Base-by-base conservation (phyloP, 2,797 vertebrate genomes). In the Danio tinwini region DNA sequence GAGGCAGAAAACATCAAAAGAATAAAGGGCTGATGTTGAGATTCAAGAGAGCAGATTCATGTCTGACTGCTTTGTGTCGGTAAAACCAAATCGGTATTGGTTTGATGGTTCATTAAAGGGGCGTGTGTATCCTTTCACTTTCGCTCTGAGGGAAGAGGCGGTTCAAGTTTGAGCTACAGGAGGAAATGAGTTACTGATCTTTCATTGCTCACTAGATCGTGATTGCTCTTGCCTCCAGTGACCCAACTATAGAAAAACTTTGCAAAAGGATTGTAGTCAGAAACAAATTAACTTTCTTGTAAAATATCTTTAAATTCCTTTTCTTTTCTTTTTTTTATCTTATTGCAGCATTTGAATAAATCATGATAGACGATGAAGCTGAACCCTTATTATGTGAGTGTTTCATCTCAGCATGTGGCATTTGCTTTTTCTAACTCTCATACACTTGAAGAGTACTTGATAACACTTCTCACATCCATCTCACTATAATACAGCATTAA, bases 341-440 rank as follows among this genome's bases (percentile, higher is more conserved):
- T 61, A 58, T 72, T 73, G 78, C 29, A 75, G 42, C 52, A 58
- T 85, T 78, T 86, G 17, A 86, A 87, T 88, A 82, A 84, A 85
- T 78, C 78, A 84, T 75, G 72, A 83, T 47, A 73, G 78, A 75
- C 13, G 75, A 68, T 59, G 45, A 70, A 84, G 73, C 71, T 76
- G 64, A 87, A 78, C 70, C 82, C 67, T 62, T 84, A 85, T 83
- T 83, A 82, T 78, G 58, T 49, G 68, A 82, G 63, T 44, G 74
- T 84, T 85, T 86, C 74, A 86, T 88, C 84, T 84, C 79, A 74
- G 84, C 68, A 78, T 82, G 87, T 56, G 74, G 78, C 70, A 47
- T 49, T 73, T 84, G 74, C 68, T 56, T 75, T 62, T 59, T 65
- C 56, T 49, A 40, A 74, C 75, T 76, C 76, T 68, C 50, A 65